Evolutionary conservation across 2,113 vertebrate species (phyloP), one percentile per base, ranked within the genome.

Genomic region (Sander vitreus): DNA sequence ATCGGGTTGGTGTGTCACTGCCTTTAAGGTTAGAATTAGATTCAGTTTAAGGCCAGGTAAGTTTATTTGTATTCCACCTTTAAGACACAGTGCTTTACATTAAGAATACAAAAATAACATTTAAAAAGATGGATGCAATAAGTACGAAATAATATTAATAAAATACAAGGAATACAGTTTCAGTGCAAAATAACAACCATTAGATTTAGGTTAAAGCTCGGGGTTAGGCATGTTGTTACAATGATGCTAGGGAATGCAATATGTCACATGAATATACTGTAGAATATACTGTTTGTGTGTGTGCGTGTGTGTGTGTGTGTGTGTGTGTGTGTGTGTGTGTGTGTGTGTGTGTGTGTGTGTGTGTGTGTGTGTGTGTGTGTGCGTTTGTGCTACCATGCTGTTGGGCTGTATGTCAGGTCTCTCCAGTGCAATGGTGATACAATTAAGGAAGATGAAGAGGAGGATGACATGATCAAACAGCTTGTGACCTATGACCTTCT

Each of bases 371-470:
- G 6, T 39, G 62, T 4, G n/a, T 64, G 55, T 11, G 55, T 50
- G 55, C 25, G 45, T 27, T 68, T 55, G 51, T 14, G 21, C 58
- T 90, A 91, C 97, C 95, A 95, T 97, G 95, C 98, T 99, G 84
- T 95, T 89, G 0, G 97, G 90, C 71, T 97, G 95, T n/a, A 99
- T 99, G 86, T 99, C 97, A 0, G 98, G 98, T 73, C 98, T 91
- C 93, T 99, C 98, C 81, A 99, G 93, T 0, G 98, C 98, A 6
- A 99, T 98, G 76, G 98, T 99, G 94, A 99, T 97, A 70, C 98
- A 99, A 93, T 99, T 99, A 60, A 99, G 96, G 80, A 99, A 99
- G 91, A 99, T 99, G 88, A 99, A 99, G 76, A 97, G 95, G 5
- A 99, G 95, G 58, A 99, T 96, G 43, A 98, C 85, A 0, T 99